Base-by-base conservation (phyloP, 1,140 invertebrate genomes). In the Heliconius congener region DNA sequence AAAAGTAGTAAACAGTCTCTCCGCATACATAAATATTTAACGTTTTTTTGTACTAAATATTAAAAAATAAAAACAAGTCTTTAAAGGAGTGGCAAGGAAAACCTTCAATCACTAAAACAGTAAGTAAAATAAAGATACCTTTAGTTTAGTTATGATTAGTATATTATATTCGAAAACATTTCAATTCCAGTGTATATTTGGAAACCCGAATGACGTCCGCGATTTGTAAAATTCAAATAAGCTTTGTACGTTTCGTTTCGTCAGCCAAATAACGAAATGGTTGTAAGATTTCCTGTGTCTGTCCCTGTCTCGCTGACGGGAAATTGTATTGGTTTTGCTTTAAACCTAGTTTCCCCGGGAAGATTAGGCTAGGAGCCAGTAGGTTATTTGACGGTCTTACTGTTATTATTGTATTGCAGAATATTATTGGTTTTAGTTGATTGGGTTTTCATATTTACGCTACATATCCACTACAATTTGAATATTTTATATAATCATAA, bases 321-420 rank as follows among this genome's bases (percentile, higher is more conserved):
- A 82, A 83, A 85, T 80, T 80, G 77, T 86, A 77, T 83, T 80
- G 85, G 83, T 90, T 87, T 87, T 82, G 71, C 78, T 90, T 80
- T 85, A 84, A 81, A 82, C 79, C 81, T 83, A 85, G 88, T 90
- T 91, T 92, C 88, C 78, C 86, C 79, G 79, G 86, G 86, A 90
- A 87, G 76, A 76, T 80, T 92, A 90, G 87, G 9, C 81, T 30
- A 86, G 79, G 89, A 89, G 87, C 71, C 70, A n/a, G 37, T 23
- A 11, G 60, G 8, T 66, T 30, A 27, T 66, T 30, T 66, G 11
- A 66, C 13, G 18, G 18, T 52, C 2, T 8, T 19, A 52, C 6
- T 19, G 5, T 2, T 6, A 6, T 52, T 52, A 52, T 52, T 52
- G 18, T 52, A 52, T 19, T 52, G 13, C 50, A 52, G 18, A 2